A percentile compares a stretch with the other conserved stretches of the same genome.
Conservation (phyloP, 1,140 invertebrate genomes). For the Zophobas atratus region DNA sequence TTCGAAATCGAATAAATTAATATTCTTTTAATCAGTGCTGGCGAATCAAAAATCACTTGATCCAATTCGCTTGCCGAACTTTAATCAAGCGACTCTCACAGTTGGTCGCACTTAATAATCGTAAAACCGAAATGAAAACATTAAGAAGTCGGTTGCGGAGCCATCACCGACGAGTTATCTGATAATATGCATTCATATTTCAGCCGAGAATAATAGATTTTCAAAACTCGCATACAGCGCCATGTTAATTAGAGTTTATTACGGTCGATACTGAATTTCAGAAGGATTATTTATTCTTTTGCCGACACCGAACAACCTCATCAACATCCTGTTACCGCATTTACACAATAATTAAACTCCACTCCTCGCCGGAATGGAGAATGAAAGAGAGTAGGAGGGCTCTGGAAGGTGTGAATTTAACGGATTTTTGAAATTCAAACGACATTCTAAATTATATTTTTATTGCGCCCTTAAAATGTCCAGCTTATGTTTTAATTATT, state of each 20-base stretch:
- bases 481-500: too few relatives aligned
- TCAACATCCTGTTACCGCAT: conserved; percentile 42
- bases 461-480: too few relatives aligned
- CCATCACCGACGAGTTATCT: conserved; percentile 30
- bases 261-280: conserved; percentile 41
- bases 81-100: conserved; percentile 46
- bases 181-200: conserved; percentile 46
- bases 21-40: conserved; percentile 40
- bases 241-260: conserved; percentile 45
- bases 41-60: conserved; percentile 47
- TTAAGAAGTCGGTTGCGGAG: conserved; percentile 38
- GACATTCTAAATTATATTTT: too few relatives aligned
- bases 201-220: conserved; percentile 45
- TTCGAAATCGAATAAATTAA: conserved; percentile 20
- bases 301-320: conserved; percentile 35
- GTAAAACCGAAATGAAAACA: conserved; percentile 50
- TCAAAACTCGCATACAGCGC: conserved; percentile 29
- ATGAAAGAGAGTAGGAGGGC: neutral
- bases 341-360: conserved; percentile 42
- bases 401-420: too few relatives aligned
- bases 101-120: conserved; percentile 48
- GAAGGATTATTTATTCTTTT: conserved; percentile 41
- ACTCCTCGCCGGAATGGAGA: conserved; percentile 20
- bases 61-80: conserved; percentile 34
- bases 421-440: too few relatives aligned